Conservation (phyloP, 2,888 invertebrate species). For the Zelleria hepariella region DNA sequence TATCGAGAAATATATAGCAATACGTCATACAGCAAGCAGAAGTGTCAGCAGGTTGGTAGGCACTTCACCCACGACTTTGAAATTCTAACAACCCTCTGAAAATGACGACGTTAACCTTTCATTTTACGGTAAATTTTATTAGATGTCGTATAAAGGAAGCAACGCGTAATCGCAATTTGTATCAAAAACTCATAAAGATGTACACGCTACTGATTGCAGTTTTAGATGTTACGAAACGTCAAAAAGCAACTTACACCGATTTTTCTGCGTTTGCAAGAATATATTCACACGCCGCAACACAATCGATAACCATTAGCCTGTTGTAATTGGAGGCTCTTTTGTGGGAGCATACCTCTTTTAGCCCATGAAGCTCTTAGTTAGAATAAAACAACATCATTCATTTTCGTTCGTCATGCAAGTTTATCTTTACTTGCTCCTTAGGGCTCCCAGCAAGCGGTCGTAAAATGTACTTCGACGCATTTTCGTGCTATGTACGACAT, state of each 20-base stretch:
- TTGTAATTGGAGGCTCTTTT: no score
- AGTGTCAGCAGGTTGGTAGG: no score
- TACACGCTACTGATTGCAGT: not conserved
- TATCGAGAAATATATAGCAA: no score
- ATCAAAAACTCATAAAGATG: not conserved
- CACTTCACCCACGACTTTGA: no score
- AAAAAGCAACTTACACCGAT: no score
- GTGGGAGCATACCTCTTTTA: no score
- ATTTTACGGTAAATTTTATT: not conserved
- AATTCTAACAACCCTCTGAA: not conserved
- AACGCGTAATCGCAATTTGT: not conserved
- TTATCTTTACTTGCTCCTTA: not conserved
- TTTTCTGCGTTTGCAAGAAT: no score
- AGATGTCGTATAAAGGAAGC: not conserved
- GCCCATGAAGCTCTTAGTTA: not conserved
- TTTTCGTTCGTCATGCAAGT: not conserved
- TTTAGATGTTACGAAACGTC: not conserved
- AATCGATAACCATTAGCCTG: no score
- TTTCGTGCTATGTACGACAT: constrained; percentile 5
- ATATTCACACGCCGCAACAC: no score
- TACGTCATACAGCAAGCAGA: no score
- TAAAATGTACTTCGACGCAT: constrained; percentile 16
- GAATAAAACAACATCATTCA: not conserved
- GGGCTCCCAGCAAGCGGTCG: constrained; percentile 15
- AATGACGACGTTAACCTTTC: not conserved